Evolutionary conservation across 2,113 vertebrate genomes (phyloP), one percentile per base, ranked within the genome.

Genomic region (Diadophis punctatus): DNA sequence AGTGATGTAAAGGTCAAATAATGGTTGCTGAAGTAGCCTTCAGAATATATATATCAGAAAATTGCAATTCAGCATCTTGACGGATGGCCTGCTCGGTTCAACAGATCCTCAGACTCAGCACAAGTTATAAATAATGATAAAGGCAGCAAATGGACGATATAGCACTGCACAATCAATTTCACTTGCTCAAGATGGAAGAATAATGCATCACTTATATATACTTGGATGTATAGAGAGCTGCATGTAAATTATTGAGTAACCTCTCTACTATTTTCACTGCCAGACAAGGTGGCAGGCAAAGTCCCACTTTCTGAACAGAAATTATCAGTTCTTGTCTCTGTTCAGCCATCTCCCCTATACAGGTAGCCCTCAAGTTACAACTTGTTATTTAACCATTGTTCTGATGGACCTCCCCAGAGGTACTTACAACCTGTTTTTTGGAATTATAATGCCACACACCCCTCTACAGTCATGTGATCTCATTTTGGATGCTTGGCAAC

Each of bases 41-140:
- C 74, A 80, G n/a, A 34, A 55, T 49, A n/a, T 88, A 55, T 88
- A 56, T 56, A 56, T 56, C 20, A 93, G 95, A 94, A 95, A 97
- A 97, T 48, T 94, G 92, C 95, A 97, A 91, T 94, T 97, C 97
- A 96, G 95, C 95, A 96, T 49, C 91, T 95, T 95, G 96, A 97
- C 93, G 96, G 96, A 95, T 95, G 96, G 93, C 89, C 92, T 95
- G 91, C 55, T 60, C 86, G 2, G 56, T 95, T 96, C 95, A 93
- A 94, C 95, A 95, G 96, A 96, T 93, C 90, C 89, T 93, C 90
- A 87, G 95, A 94, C 96, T 97, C 97, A 97, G 97, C 97, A 97
- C 91, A 97, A 97, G 95, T 94, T 94, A 97, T 93, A 97, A 97
- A 97, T 97, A 97, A 96, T 96, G 96, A 3, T 96, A 94, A 90